A percentile compares a stretch with the other conserved stretches of the same genome.
These are phyloP conservation scores for Drosophila mulleri DNA, from an alignment of 2,888 invertebrate genomes.

Conservation along the genomic window DNA sequence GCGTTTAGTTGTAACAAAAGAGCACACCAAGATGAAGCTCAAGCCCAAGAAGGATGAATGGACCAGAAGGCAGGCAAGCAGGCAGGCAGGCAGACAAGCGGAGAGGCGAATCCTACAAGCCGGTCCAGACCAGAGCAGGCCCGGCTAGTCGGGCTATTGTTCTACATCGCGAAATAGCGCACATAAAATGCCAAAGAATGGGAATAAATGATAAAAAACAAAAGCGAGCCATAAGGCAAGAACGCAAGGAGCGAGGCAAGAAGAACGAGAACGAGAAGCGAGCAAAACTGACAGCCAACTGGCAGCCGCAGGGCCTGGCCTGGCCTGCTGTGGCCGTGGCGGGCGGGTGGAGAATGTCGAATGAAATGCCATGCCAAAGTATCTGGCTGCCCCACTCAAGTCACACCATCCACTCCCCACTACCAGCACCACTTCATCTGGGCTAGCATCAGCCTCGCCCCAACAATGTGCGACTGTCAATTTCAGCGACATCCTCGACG, in stretches of 20 bases:
- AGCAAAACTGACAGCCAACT: constrained; percentile 73
- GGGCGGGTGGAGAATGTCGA: constrained; percentile 43
- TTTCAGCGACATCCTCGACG: constrained; percentile 68
- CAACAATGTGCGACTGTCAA: constrained; percentile 73
- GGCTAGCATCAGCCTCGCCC: constrained; percentile 41
- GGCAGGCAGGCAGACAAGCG: constrained; percentile 10
- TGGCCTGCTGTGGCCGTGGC: constrained; percentile 7
- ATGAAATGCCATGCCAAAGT: constrained; percentile 64
- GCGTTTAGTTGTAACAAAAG: constrained; percentile 68
- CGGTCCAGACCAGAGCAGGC: constrained; percentile 10
- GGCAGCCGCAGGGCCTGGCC: constrained; percentile 54
- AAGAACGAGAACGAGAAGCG: constrained; percentile 37
- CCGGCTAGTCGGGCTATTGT: constrained; percentile 62
- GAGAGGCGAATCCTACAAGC: constrained; percentile 2
- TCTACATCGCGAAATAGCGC: constrained; percentile 78
- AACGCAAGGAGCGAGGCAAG: constrained; percentile 26
- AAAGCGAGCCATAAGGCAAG: constrained; percentile 20
- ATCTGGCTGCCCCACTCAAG: constrained; percentile 25
- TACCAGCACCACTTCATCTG: background rate
- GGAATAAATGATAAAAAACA: constrained; percentile 72
- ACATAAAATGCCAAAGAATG: constrained; percentile 78
- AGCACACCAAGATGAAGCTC: constrained; percentile 42
- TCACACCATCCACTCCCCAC: background rate
- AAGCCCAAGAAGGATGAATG: constrained; percentile 35
- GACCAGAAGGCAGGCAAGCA: constrained; percentile 6